Evolutionary conservation across 2,888 invertebrate species (phyloP), one percentile per base, ranked within the genome.

Genomic region (Heliconius ismenius): DNA sequence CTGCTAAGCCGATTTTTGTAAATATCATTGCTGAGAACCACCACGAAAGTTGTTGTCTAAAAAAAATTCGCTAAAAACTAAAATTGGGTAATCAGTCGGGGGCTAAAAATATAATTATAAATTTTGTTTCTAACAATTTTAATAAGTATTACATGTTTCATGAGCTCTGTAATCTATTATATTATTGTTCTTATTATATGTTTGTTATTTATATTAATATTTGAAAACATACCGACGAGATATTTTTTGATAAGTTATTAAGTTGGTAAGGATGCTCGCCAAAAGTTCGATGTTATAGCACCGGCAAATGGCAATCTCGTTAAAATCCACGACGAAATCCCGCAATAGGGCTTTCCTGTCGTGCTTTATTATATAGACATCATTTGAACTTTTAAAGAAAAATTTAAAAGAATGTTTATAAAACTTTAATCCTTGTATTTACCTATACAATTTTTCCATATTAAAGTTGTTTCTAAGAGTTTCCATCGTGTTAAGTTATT

Each of bases 321-420:
- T 92, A 93, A 93, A 92, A 92, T 90, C 87, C 90, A 88, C 90
- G 86, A 85, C 85, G 87, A 86, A 90, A 91, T 90, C 90, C 89
- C 80, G 86, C 87, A 85, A 86, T 87, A 85, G 83, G 86, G 84
- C 86, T 85, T 86, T 84, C 84, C 84, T 85, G 84, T 84, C 83
- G 83, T 78, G 73, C 75, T 68, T 72, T 62, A 73, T 77, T 69
- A 77, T 43, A 62, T 26, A 43, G 73, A 43, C 39, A 73, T 70
- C 54, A 70, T 58, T 70, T 70, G 28, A 36, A 70, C 54, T 70
- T 70, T 36, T 32, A 7, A 32, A 58, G 32, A 58, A 58, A 58
- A 70, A 54, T 70, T 73, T 76, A 73, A 39, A 67, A 73, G 58
- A 62, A 21, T 36, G n/a, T 36, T 65, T 65, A 65, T 65, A 39